phyloP scores from a whole-genome alignment of 2,797 vertebrate genomes.

The Champsocephalus esox region DNA sequence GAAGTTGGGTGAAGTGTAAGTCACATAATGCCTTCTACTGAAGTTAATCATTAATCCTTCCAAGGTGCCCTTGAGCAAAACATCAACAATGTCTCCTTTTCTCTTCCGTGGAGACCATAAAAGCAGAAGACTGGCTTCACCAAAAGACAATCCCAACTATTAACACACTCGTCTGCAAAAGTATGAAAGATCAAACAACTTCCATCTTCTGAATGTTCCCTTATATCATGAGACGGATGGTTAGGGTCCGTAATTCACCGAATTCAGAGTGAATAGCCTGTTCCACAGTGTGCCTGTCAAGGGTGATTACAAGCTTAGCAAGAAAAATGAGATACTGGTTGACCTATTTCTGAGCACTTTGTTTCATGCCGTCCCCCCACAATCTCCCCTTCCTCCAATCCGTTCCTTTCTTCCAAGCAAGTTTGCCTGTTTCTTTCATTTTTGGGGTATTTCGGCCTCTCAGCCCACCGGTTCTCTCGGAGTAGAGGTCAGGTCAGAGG shows the following conservation, averaged over 20 bases:
- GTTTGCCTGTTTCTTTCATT: conserved; percentile 56
- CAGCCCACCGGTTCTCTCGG: conserved; percentile 80
- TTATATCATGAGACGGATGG: conserved; percentile 55
- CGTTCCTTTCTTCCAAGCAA: conserved; percentile 59
- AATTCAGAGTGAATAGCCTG: conserved; percentile 68
- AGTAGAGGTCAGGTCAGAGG: conserved; percentile 90
- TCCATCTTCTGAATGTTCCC: conserved; percentile 54
- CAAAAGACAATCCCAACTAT: conserved; percentile 7
- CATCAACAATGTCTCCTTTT: conserved; percentile 12
- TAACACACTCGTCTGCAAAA: conserved; percentile 27
- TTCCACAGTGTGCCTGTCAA: conserved; percentile 79
- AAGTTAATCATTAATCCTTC: conserved; percentile 26
- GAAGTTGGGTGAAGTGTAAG: conserved; percentile 3
- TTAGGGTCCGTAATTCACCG: conserved; percentile 60
- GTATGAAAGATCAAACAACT: conserved; percentile 45
- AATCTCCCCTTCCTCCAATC: conserved; percentile 81
- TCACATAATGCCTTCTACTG: background rate
- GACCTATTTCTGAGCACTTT: conserved; percentile 82
- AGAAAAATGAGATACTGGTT: conserved; percentile 83
- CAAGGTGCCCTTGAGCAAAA: conserved; percentile 45
- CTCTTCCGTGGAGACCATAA: background rate
- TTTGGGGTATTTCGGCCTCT: conserved; percentile 34
- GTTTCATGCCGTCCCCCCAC: conserved; percentile 85
- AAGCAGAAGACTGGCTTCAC: conserved; percentile 14
- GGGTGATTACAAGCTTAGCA: conserved; percentile 82